Conservation (phyloP, 2,888 invertebrate genomes). For the Eretmocerus hayati region DNA sequence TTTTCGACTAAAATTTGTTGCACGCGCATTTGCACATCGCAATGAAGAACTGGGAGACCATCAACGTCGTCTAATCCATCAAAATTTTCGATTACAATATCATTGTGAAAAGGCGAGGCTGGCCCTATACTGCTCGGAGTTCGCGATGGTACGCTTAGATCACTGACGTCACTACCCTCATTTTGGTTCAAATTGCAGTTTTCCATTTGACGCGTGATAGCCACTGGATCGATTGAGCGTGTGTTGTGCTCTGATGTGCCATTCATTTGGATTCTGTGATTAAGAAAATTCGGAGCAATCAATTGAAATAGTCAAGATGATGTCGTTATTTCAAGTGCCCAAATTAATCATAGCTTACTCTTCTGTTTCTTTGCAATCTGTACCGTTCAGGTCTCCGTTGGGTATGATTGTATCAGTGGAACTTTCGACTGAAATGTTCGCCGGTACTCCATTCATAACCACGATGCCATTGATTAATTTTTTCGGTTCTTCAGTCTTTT, state of each 20-base stretch:
- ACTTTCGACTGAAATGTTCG: slow-evolving; percentile 48
- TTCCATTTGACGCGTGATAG: no score
- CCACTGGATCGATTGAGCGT: slow-evolving; percentile 16
- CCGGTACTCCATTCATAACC: slow-evolving; percentile 34
- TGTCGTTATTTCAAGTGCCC: neutral
- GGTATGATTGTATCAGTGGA: slow-evolving; percentile 53
- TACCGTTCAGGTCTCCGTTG: slow-evolving; percentile 34
- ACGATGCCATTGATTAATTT: slow-evolving; percentile 33
- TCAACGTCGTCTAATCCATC: slow-evolving; percentile 59
- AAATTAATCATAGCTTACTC: slow-evolving; percentile 29
- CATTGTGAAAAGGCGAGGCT: slow-evolving; percentile 52
- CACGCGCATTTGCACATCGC: slow-evolving; percentile 69
- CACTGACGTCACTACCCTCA: slow-evolving; percentile 41
- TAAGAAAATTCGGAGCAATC: no score
- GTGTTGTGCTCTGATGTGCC: slow-evolving; percentile 23
- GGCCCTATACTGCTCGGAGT: slow-evolving; percentile 55
- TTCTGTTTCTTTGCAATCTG: slow-evolving; percentile 32
- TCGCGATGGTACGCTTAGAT: slow-evolving; percentile 48
- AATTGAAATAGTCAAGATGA: no score
- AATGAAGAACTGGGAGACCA: slow-evolving; percentile 65
- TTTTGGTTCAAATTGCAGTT: no score
- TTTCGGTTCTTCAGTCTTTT: slow-evolving; percentile 28
- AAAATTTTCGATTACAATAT: slow-evolving; percentile 36
- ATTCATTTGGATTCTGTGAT: slow-evolving; percentile 25
- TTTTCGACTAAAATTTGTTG: slow-evolving; percentile 76